phyloP scores from a whole-genome alignment of 2,113 vertebrate genomes.

The Sinocyclocheilus anshuiensis region DNA sequence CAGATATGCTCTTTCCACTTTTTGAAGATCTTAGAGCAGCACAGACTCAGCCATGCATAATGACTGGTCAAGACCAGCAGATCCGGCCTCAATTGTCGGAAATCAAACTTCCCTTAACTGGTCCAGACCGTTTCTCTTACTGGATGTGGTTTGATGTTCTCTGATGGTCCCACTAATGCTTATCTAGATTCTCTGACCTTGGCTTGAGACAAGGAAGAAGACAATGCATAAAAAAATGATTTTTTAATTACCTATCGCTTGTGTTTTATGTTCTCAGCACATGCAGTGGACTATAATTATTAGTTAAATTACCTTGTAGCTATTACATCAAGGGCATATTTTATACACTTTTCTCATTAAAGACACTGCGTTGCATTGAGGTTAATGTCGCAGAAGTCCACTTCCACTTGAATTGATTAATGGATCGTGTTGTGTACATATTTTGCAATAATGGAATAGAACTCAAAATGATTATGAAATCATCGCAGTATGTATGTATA shows the following conservation, averaged over 20 bases:
- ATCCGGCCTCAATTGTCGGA: background rate
- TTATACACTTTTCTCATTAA: constrained; percentile 59
- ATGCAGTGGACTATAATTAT: constrained; percentile 68
- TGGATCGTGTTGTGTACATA: background rate
- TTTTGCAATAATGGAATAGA: background rate
- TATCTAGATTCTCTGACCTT: constrained; percentile 60
- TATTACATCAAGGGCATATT: constrained; percentile 68
- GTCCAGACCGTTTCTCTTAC: background rate
- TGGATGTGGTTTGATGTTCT: background rate
- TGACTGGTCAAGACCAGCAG: background rate
- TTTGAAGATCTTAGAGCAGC: background rate
- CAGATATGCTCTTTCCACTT: constrained; percentile 32
- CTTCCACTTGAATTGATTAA: constrained; percentile 25
- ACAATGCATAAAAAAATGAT: constrained; percentile 62
- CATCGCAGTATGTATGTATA: background rate
- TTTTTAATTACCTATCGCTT: constrained; percentile 63
- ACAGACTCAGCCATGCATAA: background rate
- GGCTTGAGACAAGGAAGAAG: constrained; percentile 52
- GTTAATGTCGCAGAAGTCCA: constrained; percentile 47
- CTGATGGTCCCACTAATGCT: background rate
- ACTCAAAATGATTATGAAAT: background rate
- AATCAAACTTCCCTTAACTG: background rate
- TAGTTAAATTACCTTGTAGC: constrained; percentile 66
- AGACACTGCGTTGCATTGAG: constrained; percentile 43
- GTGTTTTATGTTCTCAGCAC: constrained; percentile 67